Conservation (phyloP, 2,888 invertebrate species). For the Phymatocera aterrima region DNA sequence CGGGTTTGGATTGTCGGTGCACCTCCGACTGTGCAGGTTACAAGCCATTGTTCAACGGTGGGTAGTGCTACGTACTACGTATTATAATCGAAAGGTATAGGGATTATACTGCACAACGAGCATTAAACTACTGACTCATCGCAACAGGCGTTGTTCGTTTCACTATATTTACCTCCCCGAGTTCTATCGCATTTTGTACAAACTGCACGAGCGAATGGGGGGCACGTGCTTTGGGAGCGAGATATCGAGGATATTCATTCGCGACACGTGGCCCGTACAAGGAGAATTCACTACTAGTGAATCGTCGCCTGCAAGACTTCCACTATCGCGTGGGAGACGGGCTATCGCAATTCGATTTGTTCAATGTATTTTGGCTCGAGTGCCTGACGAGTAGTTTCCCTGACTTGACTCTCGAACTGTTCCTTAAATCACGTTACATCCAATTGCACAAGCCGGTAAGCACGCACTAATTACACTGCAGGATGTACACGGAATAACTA, state of each 20-base stretch:
- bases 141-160: conserved; percentile 18
- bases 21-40: conserved; percentile 11
- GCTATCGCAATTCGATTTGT: too few species aligned
- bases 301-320: not conserved
- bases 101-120: not conserved
- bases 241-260: conserved; percentile 15
- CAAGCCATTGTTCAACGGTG: conserved; percentile 30
- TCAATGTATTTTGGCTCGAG: too few species aligned
- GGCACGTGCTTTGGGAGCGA: conserved; percentile 26
- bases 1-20: conserved; percentile 23
- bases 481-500: not conserved
- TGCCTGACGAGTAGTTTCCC: not conserved
- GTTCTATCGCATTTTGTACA: conserved; percentile 31
- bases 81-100: not conserved
- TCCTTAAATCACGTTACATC: too few species aligned
- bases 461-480: too few species aligned
- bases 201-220: conserved; percentile 28
- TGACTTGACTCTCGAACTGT: not conserved
- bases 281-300: not conserved
- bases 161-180: not conserved
- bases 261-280: not conserved
- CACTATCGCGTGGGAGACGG: too few species aligned
- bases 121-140: conserved; percentile 31
- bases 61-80: not conserved
- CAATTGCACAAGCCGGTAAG: not conserved